Conservation (phyloP, 2,888 invertebrate genomes). For the Axea sp. region DNA sequence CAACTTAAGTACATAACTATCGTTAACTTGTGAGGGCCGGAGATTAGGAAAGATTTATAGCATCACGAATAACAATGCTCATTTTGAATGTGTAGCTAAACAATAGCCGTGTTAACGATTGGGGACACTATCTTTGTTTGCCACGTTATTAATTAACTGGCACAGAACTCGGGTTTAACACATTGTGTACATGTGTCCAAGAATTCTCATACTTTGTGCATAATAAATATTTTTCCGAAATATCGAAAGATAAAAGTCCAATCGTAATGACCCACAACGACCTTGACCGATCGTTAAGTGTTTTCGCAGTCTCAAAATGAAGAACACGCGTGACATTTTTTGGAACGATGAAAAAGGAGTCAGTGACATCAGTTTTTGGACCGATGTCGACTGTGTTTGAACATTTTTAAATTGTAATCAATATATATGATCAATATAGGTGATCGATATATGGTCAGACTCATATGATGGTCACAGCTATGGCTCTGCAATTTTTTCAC, state of each 20-base stretch:
- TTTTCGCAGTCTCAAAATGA: neutral
- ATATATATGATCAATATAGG: too few species aligned
- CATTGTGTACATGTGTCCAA: slow-evolving; percentile 35
- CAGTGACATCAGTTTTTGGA: too few species aligned
- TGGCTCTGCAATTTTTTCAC: too few species aligned
- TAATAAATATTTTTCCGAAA: slow-evolving; percentile 17
- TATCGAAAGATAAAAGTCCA: slow-evolving; percentile 50
- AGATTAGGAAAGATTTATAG: slow-evolving; percentile 52
- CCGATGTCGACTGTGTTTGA: too few species aligned
- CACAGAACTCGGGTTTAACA: slow-evolving; percentile 15
- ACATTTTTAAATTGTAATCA: too few species aligned
- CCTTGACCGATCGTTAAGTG: slow-evolving; percentile 24
- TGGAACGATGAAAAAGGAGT: too few species aligned
- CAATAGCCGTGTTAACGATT: slow-evolving; percentile 42
- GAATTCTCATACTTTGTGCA: slow-evolving; percentile 20
- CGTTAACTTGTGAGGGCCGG: slow-evolving; percentile 26
- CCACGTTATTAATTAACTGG: slow-evolving; percentile 45
- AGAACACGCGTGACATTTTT: slow-evolving; percentile 8
- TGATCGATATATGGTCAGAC: too few species aligned
- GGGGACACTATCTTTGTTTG: slow-evolving; percentile 35
- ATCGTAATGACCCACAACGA: slow-evolving; percentile 14
- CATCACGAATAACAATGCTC: slow-evolving; percentile 40
- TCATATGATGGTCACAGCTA: too few species aligned
- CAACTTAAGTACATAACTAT: slow-evolving; percentile 26
- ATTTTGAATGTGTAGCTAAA: slow-evolving; percentile 31